phyloP scores from a whole-genome alignment of 1,140 invertebrate genomes.

The Anthonomus grandis region DNA sequence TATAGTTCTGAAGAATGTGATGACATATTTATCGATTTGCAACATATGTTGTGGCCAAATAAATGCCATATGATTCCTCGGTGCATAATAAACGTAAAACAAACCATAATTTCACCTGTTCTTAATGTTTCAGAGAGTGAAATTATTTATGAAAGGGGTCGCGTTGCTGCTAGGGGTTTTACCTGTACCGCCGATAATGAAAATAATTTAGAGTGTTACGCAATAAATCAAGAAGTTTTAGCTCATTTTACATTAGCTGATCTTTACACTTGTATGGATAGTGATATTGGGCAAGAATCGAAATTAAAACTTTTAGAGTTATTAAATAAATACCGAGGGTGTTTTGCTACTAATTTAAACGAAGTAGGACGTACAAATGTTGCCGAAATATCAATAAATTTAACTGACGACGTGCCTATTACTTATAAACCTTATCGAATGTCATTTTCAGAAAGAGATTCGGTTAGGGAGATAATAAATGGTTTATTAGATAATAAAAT shows the following conservation, averaged over 20 bases:
- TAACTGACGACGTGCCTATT: neutral
- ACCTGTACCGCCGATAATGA: neutral
- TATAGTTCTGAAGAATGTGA: neutral
- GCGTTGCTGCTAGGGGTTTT: neutral
- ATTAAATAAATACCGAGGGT: neutral
- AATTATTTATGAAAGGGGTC: neutral
- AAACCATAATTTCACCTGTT: neutral
- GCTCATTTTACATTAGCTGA: neutral
- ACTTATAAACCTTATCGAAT: neutral
- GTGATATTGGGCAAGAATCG: neutral
- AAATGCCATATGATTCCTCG: neutral
- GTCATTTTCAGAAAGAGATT: no score
- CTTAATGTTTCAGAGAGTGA: neutral
- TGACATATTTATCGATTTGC: neutral
- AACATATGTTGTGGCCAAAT: neutral
- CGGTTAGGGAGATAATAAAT: neutral
- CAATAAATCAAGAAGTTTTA: neutral
- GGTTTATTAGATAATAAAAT: no score
- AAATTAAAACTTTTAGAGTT: neutral
- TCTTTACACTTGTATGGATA: neutral
- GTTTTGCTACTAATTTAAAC: neutral
- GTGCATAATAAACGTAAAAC: neutral
- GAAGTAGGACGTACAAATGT: neutral
- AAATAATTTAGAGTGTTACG: neutral
- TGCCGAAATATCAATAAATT: neutral